phyloP scores from a whole-genome alignment of 2,113 vertebrate species.

The Archilochus colubris region DNA sequence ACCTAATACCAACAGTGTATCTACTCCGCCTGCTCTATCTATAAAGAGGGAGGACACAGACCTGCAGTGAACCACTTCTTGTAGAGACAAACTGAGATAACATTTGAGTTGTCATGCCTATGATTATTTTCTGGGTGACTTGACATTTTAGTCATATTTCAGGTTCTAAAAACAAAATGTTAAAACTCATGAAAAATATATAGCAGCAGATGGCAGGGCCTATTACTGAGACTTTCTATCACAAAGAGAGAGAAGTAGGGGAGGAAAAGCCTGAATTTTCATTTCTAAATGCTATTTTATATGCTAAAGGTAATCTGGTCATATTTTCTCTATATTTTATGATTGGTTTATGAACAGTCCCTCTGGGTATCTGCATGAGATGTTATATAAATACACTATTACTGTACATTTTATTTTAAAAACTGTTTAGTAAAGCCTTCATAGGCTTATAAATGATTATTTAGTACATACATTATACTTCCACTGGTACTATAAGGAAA shows the following conservation, averaged over 20 bases:
- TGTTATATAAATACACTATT: background rate
- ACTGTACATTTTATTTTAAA: background rate
- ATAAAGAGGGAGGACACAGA: background rate
- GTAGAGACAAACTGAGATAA: slow-evolving; percentile 52
- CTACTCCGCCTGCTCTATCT: background rate
- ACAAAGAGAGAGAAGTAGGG: background rate
- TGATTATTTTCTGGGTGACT: slow-evolving; percentile 69
- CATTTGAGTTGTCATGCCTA: slow-evolving; percentile 62
- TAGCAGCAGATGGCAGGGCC: slow-evolving; percentile 60
- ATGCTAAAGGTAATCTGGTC: slow-evolving; percentile 21
- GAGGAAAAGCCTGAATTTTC: slow-evolving; percentile 6
- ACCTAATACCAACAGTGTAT: background rate
- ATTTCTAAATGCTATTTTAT: slow-evolving; percentile 42
- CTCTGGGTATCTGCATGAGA: background rate
- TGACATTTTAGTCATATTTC: slow-evolving; percentile 74
- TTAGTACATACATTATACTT: background rate
- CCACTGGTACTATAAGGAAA: background rate
- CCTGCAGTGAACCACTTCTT: background rate
- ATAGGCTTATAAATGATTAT: background rate
- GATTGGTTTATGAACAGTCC: background rate
- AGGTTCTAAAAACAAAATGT: slow-evolving; percentile 75
- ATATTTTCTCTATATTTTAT: slow-evolving; percentile 1
- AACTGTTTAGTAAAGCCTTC: background rate
- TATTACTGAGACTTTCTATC: slow-evolving; percentile 44
- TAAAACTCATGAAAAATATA: slow-evolving; percentile 66